phyloP scores from a whole-genome alignment of 2,888 invertebrate species.

The Muschampia plurimacula region DNA sequence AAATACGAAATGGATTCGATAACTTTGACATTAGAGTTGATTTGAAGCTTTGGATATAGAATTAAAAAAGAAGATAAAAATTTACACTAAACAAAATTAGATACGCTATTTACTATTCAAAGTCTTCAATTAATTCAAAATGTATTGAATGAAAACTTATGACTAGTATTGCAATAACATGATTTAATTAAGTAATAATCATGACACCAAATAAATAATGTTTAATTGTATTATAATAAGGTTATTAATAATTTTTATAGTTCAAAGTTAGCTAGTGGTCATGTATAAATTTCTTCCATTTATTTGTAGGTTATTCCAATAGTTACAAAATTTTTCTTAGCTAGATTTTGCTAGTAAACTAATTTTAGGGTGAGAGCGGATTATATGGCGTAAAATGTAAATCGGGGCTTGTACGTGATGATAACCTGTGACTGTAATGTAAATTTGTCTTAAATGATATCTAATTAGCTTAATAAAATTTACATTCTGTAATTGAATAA shows the following conservation, averaged over 20 bases:
- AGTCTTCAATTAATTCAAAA: not conserved
- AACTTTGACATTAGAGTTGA: too few species aligned
- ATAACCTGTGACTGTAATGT: not conserved
- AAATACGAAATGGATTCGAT: not conserved
- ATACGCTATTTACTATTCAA: not conserved
- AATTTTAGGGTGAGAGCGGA: constrained; percentile 19
- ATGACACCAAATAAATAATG: constrained; percentile 25
- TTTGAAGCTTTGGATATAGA: too few species aligned
- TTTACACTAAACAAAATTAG: not conserved
- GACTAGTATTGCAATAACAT: not conserved
- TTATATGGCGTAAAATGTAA: constrained; percentile 15
- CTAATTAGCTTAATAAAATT: constrained; percentile 7
- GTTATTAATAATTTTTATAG: constrained; percentile 26
- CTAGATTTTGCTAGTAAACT: constrained; percentile 53
- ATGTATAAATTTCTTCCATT: constrained; percentile 30
- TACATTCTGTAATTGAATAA: constrained; percentile 22
- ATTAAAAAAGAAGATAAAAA: too few species aligned
- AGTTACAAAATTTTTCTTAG: constrained; percentile 36
- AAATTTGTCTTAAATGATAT: not conserved
- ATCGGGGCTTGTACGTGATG: constrained; percentile 12
- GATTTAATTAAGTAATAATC: not conserved
- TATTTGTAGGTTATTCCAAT: constrained; percentile 22
- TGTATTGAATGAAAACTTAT: not conserved
- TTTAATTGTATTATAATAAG: not conserved
- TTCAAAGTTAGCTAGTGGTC: constrained; percentile 16